Evolutionary conservation across 2,113 vertebrate genomes (phyloP).

Genomic region (Zosterops hypoxanthus): DNA sequence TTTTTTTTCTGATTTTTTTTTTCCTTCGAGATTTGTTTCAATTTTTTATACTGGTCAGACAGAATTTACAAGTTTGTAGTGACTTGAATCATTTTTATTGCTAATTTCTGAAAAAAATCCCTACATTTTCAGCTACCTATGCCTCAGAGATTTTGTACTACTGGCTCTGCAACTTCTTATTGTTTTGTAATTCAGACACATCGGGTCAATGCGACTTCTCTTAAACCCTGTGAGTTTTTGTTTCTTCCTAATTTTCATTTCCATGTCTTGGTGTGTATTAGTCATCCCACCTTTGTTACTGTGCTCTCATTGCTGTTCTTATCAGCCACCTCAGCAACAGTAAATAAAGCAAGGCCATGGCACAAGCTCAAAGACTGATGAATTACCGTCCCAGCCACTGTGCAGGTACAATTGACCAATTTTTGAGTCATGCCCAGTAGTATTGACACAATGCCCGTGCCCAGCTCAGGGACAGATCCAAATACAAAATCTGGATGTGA

Average conservation of each 20-base stretch:
- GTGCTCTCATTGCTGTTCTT: not conserved
- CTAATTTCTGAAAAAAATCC: not conserved
- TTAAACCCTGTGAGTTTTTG: not conserved
- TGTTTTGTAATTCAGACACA: not conserved
- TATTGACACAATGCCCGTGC: rapidly evolving
- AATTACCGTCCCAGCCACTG: not conserved
- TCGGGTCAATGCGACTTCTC: not conserved
- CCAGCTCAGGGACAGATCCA: not conserved
- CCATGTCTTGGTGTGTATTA: not conserved
- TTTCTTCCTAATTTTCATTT: not conserved
- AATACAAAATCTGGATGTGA: not conserved
- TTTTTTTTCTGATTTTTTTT: not conserved
- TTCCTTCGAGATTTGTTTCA: not conserved
- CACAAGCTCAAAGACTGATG: not conserved
- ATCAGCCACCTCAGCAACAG: not conserved
- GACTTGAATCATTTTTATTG: not conserved
- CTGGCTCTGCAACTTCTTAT: not conserved
- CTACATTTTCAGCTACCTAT: not conserved
- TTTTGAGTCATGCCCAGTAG: not conserved
- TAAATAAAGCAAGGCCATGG: not conserved
- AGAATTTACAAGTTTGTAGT: not conserved
- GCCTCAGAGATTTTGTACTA: not conserved
- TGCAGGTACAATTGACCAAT: rapidly evolving
- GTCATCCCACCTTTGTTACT: not conserved
- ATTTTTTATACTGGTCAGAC: not conserved